Base-by-base conservation (phyloP, 1,140 invertebrate species). In the Monomorium pharaonis region DNA sequence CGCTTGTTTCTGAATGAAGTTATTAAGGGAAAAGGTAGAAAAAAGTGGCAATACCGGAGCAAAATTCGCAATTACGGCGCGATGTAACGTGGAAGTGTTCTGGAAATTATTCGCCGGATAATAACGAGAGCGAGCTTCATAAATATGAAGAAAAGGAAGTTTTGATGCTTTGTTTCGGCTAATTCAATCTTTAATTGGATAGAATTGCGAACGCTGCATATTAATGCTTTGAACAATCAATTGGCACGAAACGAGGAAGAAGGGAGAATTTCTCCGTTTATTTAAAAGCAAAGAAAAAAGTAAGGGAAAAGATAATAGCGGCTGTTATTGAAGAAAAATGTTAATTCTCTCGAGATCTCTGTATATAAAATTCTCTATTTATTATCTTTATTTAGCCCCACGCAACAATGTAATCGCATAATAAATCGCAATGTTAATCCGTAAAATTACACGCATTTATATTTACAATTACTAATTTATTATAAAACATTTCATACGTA, bases 181-280 rank as follows among this genome's bases (percentile, higher is more conserved):
- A 84, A 84, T 76, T 63, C 44, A 30, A 76, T 77, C 81, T 84
- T 84, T 63, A 74, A 83, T 74, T 74, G 78, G 37, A 74, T 58
- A 74, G 42, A 83, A 72, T 47, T 21, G 24, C 33, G 37, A 70
- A 33, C 27, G 37, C 78, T 58, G 78, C 42, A 54, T 74, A 60
- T 74, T 83, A 74, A 83, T 33, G 24, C 78, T 74, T 72, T 44
- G 3, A 30, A 18, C 18, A 58, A 69, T 80, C 33, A 80, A 69
- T 54, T n/a, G 62, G 5, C 42, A 21, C 18, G 42, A 80, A 67
- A 33, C 44, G 76, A 67, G 30, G 37, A 7, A 67, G 7, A 7
- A 9, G 7, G 5, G 14, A 63, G 44, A 30, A 54, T 27, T 9
- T 80, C 37, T 18, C 10, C 30, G 49, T 80, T 80, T 80, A 67